phyloP scores from a whole-genome alignment of 2,888 invertebrate species.

The Clusia tigrina region DNA sequence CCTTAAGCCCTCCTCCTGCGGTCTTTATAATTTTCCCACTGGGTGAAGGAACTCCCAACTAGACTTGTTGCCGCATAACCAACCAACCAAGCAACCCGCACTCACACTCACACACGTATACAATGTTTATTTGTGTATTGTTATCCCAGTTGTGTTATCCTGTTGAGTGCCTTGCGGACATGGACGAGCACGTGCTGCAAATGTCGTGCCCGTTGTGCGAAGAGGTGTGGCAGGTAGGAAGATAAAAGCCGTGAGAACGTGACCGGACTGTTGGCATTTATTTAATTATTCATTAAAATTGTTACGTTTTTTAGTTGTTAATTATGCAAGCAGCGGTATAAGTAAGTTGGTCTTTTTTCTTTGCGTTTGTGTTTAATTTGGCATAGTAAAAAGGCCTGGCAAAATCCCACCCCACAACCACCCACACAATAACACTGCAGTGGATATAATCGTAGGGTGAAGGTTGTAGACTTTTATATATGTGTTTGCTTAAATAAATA shows the following conservation, averaged over 20 bases:
- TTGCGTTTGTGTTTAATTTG: too few relatives aligned
- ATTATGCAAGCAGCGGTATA: conserved; percentile 23
- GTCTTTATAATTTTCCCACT: not conserved
- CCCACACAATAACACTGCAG: too few relatives aligned
- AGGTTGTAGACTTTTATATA: too few relatives aligned
- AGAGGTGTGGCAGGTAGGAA: conserved; percentile 35
- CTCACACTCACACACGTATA: not conserved
- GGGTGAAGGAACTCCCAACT: not conserved
- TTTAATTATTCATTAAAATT: conserved; percentile 45
- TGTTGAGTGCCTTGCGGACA: not conserved
- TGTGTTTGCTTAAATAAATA: too few relatives aligned
- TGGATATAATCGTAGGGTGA: too few relatives aligned
- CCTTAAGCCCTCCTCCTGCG: too few relatives aligned
- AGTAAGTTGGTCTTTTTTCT: too few relatives aligned
- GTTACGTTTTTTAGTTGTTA: conserved; percentile 24
- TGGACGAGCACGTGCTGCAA: conserved; percentile 32
- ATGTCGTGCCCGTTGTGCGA: not conserved
- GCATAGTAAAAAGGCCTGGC: too few relatives aligned
- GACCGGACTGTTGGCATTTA: conserved; percentile 48
- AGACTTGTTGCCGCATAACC: conserved; percentile 8
- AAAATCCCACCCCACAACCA: too few relatives aligned
- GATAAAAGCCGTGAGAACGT: conserved; percentile 48
- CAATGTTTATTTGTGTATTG: conserved; percentile 3
- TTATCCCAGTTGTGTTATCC: not conserved
- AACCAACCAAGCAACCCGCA: too few relatives aligned